Evolutionary conservation across 2,797 vertebrate species (phyloP).

Genomic region (Heteromormyrus szaboi): DNA sequence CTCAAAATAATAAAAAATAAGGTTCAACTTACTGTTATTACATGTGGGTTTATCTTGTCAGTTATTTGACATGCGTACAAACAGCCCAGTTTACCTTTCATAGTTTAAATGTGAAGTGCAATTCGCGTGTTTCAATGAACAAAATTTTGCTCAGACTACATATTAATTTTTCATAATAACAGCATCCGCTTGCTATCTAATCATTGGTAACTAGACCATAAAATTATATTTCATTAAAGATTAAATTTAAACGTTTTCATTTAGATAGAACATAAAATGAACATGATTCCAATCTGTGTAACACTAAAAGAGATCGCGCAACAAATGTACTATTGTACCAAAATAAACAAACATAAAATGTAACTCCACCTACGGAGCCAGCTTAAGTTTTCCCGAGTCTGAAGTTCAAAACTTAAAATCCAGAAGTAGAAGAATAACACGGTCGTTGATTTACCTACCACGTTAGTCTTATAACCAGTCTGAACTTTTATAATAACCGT

Average conservation of each 20-base stretch:
- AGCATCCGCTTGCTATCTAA: not conserved
- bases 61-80: not conserved
- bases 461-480: not conserved
- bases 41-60: not conserved
- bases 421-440: slow-evolving; percentile 3
- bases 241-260: not conserved
- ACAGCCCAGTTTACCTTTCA: not conserved
- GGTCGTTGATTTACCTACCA: not conserved
- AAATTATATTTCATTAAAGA: not conserved
- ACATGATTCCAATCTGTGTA: not conserved
- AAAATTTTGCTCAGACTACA: not conserved
- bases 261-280: not conserved
- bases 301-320: not conserved
- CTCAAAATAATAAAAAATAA: not conserved
- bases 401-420: slow-evolving; percentile 6
- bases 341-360: not conserved
- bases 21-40: not conserved
- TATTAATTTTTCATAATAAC: not conserved
- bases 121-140: not conserved
- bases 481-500: not conserved
- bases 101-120: not conserved
- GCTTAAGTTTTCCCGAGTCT: not conserved
- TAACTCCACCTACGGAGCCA: not conserved
- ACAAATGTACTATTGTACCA: not conserved
- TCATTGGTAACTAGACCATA: not conserved